These are phyloP conservation scores for Characodon lateralis DNA, from an alignment of 2,797 vertebrate species.

Conservation along the genomic window DNA sequence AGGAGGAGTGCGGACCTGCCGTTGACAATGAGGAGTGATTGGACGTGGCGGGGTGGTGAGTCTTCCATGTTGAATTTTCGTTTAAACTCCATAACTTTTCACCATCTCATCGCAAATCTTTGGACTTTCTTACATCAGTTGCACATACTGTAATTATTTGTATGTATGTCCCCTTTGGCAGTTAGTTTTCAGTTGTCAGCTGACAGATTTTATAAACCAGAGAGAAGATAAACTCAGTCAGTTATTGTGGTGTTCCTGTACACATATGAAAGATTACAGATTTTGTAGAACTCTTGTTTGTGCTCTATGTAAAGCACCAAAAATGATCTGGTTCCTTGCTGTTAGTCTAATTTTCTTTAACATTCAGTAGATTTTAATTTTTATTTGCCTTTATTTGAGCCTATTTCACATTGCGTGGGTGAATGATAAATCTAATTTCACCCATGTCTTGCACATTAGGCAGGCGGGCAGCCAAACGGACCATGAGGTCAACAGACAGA, in stretches of 20 bases:
- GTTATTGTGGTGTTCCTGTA: neutral
- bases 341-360: neutral
- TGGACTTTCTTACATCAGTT: too few relatives aligned
- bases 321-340: neutral
- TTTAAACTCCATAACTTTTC: too few relatives aligned
- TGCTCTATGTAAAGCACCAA: neutral
- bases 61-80: too few relatives aligned
- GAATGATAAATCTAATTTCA: neutral
- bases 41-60: too few relatives aligned
- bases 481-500: constrained; percentile 41
- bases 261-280: too few relatives aligned
- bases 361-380: neutral
- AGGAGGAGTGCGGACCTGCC: too few relatives aligned
- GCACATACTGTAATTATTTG: too few relatives aligned
- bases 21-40: too few relatives aligned
- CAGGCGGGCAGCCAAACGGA: constrained; percentile 20
- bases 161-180: too few relatives aligned
- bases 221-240: neutral
- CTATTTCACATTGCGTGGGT: neutral
- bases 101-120: too few relatives aligned
- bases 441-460: neutral
- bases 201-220: neutral
- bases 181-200: neutral
- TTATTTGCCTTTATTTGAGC: neutral
- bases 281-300: neutral